These are phyloP conservation scores for Caradrina kadenii DNA, from an alignment of 2,888 invertebrate species.

Conservation along the genomic window DNA sequence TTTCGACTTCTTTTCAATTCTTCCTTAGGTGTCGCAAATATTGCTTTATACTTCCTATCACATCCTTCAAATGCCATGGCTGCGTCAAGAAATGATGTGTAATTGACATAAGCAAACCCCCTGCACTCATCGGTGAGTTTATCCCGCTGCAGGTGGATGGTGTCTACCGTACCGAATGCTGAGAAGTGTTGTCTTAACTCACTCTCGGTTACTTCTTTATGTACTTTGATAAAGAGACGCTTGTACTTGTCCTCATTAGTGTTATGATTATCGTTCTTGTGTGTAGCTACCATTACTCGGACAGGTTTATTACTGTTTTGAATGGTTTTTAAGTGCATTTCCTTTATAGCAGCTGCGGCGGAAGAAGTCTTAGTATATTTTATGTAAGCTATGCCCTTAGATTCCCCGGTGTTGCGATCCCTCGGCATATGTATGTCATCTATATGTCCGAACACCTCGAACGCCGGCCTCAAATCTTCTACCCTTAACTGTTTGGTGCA, in stretches of 20 bases:
- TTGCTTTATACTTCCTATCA: slow-evolving; percentile 95
- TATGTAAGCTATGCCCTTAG: slow-evolving; percentile 97
- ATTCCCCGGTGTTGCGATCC: slow-evolving; percentile 95
- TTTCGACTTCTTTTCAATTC: slow-evolving; percentile 81
- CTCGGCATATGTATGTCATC: slow-evolving; percentile 97
- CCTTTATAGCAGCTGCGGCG: slow-evolving; percentile 96
- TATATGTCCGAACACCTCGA: slow-evolving; percentile 95
- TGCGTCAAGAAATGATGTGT: slow-evolving; percentile 94
- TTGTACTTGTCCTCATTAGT: slow-evolving; percentile 85
- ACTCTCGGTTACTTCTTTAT: slow-evolving; percentile 94
- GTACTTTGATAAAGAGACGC: slow-evolving; percentile 96
- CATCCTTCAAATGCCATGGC: slow-evolving; percentile 97
- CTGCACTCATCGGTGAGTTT: slow-evolving; percentile 94
- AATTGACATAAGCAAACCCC: slow-evolving; percentile 98
- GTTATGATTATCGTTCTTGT: slow-evolving; percentile 76
- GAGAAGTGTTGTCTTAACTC: slow-evolving; percentile 95
- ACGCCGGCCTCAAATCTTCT: slow-evolving; percentile 94
- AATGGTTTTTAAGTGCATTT: slow-evolving; percentile 95
- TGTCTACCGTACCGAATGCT: slow-evolving; percentile 96
- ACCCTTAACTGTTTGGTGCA: slow-evolving; percentile 93
- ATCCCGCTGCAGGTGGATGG: slow-evolving; percentile 94
- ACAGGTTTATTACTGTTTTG: slow-evolving; percentile 94
- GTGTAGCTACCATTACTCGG: slow-evolving; percentile 97
- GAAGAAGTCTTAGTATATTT: slow-evolving; percentile 97
- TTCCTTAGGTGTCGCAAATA: slow-evolving; percentile 96